Base-by-base conservation (phyloP, 2,797 vertebrate genomes). In the Sebastes oblongus region DNA sequence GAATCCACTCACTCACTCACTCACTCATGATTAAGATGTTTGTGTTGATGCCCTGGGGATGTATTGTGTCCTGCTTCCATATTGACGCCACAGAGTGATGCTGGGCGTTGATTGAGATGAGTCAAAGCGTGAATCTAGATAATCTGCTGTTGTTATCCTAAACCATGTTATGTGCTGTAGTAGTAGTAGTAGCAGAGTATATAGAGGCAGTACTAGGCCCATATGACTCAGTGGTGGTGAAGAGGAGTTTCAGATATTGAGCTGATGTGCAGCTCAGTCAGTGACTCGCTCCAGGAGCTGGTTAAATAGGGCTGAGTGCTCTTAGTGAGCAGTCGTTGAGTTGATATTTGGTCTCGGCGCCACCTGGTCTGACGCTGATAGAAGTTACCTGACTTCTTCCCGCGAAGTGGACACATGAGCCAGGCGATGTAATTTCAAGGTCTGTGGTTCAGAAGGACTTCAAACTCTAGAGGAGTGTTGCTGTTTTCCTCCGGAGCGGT, bases 371-470 rank as follows among this genome's bases (percentile, higher is more conserved):
- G 30, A 39, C 30, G 10, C 59, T 62, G 69, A 80, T 22, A 80
- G 79, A 66, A 84, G 68, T 67, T n/a, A 34, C 34, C 29, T 64
- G 71, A 27, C 18, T 65, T 75, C 39, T 56, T 66, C 34, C 55
- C 24, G 8, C 1, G 3, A 59, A 20, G 61, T 72, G 22, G 62
- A 67, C 55, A 39, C 60, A 24, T 22, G 22, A 64, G 24, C 18
- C 25, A 32, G 70, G 11, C 16, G 54, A 72, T 61, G 25, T 12
- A 82, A 74, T 80, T 78, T 85, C 69, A 80, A 66, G 75, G 22
- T 77, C 25, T 50, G 34, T 67, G 59, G 8, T 72, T 70, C 32
- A 29, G 18, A 66, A 25, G 18, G 11, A 66, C 14, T 58, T 77
- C 18, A 68, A 74, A 61, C 30, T 6, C 11, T 14, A 2, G 29